Conservation (phyloP, 2,113 vertebrate genomes). For the Clarias magur region DNA sequence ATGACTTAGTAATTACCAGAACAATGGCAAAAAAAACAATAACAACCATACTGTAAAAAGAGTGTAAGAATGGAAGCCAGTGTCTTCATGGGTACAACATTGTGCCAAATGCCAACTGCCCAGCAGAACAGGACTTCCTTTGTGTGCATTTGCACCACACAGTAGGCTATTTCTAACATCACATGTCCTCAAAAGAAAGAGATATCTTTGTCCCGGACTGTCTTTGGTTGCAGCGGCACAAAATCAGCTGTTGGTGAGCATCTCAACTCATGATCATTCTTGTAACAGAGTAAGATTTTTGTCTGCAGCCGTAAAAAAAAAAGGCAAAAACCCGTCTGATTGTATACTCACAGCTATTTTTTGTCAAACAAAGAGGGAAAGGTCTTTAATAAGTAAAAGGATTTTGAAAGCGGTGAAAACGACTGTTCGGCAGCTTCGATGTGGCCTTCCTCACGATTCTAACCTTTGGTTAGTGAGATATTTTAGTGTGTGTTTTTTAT, state of each 20-base stretch:
- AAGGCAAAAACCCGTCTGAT: background rate
- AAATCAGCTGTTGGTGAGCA: background rate
- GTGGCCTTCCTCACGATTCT: conserved; percentile 14
- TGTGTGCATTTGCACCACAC: background rate
- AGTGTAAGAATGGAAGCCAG: background rate
- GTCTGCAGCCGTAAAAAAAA: background rate
- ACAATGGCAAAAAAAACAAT: background rate
- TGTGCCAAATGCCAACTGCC: background rate
- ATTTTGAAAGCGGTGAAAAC: conserved; percentile 18
- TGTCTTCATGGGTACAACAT: background rate
- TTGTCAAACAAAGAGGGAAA: background rate
- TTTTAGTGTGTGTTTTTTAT: conserved; percentile 4
- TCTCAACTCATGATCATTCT: background rate
- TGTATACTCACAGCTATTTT: background rate
- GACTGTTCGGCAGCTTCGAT: conserved; percentile 29
- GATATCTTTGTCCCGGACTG: background rate
- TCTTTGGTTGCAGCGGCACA: background rate
- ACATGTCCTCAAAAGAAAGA: background rate
- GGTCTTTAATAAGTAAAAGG: conserved; percentile 5
- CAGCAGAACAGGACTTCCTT: background rate
- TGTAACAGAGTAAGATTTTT: background rate
- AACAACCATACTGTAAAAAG: background rate
- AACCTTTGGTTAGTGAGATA: conserved; percentile 3
- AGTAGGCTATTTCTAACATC: background rate
- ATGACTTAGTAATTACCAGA: background rate